A percentile compares a stretch with the other conserved stretches of the same genome.
Conservation (phyloP, 2,113 vertebrate genomes). For the Pomatostomus ruficeps region DNA sequence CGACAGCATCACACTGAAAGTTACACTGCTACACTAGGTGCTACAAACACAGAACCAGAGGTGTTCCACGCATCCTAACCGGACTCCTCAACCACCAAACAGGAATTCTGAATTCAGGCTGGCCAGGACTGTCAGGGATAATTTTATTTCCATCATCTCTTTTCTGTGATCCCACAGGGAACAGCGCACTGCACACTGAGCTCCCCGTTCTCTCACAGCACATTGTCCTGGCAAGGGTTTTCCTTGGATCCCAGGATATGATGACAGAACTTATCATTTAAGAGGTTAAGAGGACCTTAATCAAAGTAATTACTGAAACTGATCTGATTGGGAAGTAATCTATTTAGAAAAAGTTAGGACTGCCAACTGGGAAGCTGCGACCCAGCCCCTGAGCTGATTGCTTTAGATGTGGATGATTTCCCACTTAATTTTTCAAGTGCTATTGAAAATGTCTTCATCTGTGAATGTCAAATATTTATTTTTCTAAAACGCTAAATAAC, state of each 20-base stretch:
- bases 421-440: slow-evolving; percentile 21
- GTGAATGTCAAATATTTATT: slow-evolving; percentile 24
- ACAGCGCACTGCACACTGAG: too few species aligned
- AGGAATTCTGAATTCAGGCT: not conserved
- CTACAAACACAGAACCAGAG: not conserved
- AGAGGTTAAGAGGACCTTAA: not conserved
- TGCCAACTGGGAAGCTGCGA: not conserved
- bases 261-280: not conserved
- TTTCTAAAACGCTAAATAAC: not conserved
- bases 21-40: not conserved
- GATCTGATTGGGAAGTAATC: slow-evolving; percentile 27
- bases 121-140: not conserved
- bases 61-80: not conserved
- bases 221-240: not conserved
- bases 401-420: not conserved
- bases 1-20: not conserved
- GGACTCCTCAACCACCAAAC: not conserved
- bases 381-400: not conserved
- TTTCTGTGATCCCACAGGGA: too few species aligned
- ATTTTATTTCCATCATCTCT: not conserved
- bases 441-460: slow-evolving; percentile 10
- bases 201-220: not conserved
- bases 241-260: not conserved
- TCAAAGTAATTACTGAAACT: not conserved
- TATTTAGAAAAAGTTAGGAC: not conserved